Evolutionary conservation across 2,888 invertebrate genomes (phyloP).

Genomic region (Leptinotarsa rubiginosa): DNA sequence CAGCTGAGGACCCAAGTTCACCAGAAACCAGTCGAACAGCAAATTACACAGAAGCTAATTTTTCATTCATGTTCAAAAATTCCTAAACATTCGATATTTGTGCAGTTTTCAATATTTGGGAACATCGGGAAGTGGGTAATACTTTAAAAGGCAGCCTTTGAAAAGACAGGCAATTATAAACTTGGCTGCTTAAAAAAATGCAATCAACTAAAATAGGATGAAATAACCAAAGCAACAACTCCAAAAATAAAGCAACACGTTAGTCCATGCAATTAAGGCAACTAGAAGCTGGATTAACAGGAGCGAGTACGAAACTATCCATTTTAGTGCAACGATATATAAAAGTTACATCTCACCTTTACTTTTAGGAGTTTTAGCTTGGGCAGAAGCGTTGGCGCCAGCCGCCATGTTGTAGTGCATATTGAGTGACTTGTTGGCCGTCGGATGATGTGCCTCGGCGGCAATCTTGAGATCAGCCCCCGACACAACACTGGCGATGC

Average conservation of each 20-base stretch:
- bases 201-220: too few relatives aligned
- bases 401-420: constrained; percentile 62
- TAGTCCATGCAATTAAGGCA: not conserved
- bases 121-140: too few relatives aligned
- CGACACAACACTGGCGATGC: constrained; percentile 70
- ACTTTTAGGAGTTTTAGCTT: constrained; percentile 66
- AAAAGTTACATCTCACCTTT: constrained; percentile 60
- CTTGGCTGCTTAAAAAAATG: too few relatives aligned
- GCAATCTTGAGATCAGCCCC: constrained; percentile 68
- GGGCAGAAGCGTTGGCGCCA: constrained; percentile 56
- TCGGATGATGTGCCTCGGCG: constrained; percentile 42
- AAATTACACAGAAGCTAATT: too few relatives aligned
- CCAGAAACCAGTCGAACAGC: too few relatives aligned
- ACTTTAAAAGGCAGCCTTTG: too few relatives aligned
- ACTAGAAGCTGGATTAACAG: not conserved
- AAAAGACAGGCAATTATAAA: too few relatives aligned
- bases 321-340: not conserved
- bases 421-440: constrained; percentile 63
- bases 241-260: not conserved
- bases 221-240: too few relatives aligned
- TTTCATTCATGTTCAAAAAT: too few relatives aligned
- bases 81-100: too few relatives aligned
- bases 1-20: too few relatives aligned
- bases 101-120: too few relatives aligned
- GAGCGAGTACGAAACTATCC: not conserved